Conservation (phyloP, 2,797 vertebrate species). For the Nothura maculosa region DNA sequence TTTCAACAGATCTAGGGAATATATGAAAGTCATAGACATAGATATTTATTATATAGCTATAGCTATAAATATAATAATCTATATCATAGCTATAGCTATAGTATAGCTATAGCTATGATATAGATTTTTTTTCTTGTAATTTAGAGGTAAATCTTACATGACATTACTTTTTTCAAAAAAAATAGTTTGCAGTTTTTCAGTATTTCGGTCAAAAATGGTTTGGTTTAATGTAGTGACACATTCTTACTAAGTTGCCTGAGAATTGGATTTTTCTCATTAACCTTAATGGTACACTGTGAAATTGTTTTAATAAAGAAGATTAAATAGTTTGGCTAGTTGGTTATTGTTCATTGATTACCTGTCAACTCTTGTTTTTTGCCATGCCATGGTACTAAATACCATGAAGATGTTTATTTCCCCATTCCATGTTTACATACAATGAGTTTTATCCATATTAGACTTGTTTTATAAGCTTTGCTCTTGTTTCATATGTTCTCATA, state of each 20-base stretch:
- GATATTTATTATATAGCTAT: too few species aligned
- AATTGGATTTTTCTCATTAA: neutral
- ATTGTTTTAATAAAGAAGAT: neutral
- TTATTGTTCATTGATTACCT: neutral
- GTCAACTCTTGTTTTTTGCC: rapidly evolving
- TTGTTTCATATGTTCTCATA: neutral
- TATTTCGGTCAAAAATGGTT: neutral
- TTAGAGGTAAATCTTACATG: too few species aligned
- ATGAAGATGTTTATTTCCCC: neutral
- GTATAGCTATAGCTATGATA: too few species aligned
- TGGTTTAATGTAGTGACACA: neutral
- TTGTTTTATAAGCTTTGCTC: neutral
- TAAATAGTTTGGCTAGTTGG: neutral
- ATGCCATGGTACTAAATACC: rapidly evolving
- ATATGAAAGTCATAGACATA: too few species aligned
- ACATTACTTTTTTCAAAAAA: neutral
- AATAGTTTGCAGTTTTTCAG: neutral
- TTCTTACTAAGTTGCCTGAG: neutral
- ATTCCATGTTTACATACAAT: neutral
- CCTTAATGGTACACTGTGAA: neutral
- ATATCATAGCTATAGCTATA: too few species aligned
- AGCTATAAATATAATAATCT: too few species aligned
- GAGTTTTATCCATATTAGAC: neutral
- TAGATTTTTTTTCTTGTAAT: neutral
- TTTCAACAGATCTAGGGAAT: too few species aligned